A percentile compares a stretch with the other conserved stretches of the same genome.
phyloP scores from a whole-genome alignment of 2,113 vertebrate genomes.

The Mandrillus leucophaeus region DNA sequence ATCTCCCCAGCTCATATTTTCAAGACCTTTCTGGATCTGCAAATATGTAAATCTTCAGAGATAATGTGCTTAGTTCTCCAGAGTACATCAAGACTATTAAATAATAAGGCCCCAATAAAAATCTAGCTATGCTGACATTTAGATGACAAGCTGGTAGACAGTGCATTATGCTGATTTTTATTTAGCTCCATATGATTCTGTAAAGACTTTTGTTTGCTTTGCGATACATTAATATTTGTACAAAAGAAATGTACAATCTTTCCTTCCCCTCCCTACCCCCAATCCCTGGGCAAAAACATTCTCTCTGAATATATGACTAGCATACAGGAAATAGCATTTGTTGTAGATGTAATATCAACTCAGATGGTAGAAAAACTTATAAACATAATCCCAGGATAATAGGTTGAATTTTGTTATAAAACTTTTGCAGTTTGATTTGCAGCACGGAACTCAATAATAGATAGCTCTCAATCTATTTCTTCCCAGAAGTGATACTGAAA shows the following conservation, averaged over 20 bases:
- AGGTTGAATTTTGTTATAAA: not conserved
- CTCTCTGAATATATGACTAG: slow-evolving; percentile 30
- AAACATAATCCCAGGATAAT: not conserved
- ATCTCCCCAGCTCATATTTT: not conserved
- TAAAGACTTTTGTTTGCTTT: slow-evolving; percentile 35
- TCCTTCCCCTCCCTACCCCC: not conserved
- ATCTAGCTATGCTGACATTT: slow-evolving; percentile 61
- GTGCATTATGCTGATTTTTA: slow-evolving; percentile 47
- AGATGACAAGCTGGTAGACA: slow-evolving; percentile 45
- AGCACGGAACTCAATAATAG: not conserved
- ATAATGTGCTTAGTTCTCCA: not conserved
- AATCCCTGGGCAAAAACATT: slow-evolving; percentile 26
- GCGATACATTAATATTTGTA: slow-evolving; percentile 58
- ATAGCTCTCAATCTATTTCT: not conserved
- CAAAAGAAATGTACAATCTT: slow-evolving; percentile 59
- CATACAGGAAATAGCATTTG: slow-evolving; percentile 24
- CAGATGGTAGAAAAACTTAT: slow-evolving; percentile 27
- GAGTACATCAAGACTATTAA: not conserved
- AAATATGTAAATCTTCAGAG: not conserved
- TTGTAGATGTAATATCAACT: not conserved
- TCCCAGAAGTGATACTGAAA: not conserved
- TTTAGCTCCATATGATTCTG: slow-evolving; percentile 28
- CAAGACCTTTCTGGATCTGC: not conserved
- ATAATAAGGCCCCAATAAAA: not conserved
- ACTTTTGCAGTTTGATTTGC: not conserved